These are phyloP conservation scores for Colistium nudipinnis DNA, from an alignment of 2,113 vertebrate genomes.

Conservation along the genomic window DNA sequence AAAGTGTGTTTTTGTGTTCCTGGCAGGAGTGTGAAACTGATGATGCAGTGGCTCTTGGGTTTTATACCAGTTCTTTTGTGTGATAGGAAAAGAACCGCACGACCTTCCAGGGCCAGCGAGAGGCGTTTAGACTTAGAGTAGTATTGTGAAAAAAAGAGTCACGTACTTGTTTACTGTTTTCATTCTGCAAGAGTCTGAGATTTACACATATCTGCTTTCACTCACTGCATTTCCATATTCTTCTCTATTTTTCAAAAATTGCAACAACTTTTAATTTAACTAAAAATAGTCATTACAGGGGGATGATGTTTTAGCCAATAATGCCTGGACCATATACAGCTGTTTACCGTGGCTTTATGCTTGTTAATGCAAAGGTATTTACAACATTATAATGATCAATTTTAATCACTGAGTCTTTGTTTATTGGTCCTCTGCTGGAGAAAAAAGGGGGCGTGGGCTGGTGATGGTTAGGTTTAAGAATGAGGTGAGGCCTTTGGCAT, in stretches of 20 bases:
- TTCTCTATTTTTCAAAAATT: not conserved
- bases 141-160: conserved; percentile 5
- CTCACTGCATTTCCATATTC: conserved; percentile 15
- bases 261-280: not conserved
- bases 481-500: conserved; percentile 48
- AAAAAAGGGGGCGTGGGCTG: not conserved
- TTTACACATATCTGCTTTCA: conserved; percentile 23
- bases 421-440: conserved; percentile 43
- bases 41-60: not conserved
- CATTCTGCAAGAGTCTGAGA: not conserved
- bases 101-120: not conserved
- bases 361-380: conserved; percentile 6
- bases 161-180: not conserved
- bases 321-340: conserved; percentile 27
- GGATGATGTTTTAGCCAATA: conserved; percentile 21
- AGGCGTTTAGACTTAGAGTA: conserved; percentile 12
- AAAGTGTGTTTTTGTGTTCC: not conserved
- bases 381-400: conserved; percentile 6
- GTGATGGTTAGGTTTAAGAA: conserved; percentile 29
- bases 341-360: conserved; percentile 17
- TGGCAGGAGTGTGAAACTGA: not conserved
- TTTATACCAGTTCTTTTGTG: not conserved
- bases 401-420: conserved; percentile 18
- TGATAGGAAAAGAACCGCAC: not conserved
- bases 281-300: not conserved